Evolutionary conservation across 2,797 vertebrate species (phyloP).

Genomic region (Hydrophis major): DNA sequence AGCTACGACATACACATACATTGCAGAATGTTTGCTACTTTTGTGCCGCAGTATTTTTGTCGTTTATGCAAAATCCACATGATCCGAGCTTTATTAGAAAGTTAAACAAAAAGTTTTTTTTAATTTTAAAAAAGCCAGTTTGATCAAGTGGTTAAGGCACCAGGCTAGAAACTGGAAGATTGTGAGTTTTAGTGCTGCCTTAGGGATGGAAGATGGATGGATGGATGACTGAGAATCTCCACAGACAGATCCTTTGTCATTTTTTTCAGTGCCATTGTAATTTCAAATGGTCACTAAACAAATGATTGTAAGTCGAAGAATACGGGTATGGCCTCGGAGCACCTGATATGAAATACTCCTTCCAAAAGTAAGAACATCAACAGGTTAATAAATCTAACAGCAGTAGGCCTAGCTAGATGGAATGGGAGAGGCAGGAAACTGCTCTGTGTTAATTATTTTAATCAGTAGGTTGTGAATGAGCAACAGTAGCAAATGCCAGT

Average conservation of each 20-base stretch:
- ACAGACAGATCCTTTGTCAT: background rate
- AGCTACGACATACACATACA: background rate
- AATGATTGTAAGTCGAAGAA: background rate
- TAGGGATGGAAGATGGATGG: background rate
- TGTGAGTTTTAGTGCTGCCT: background rate
- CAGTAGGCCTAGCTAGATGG: background rate
- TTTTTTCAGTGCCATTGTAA: background rate
- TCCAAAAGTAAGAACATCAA: background rate
- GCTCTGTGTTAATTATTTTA: background rate
- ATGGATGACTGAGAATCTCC: background rate
- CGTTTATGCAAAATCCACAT: background rate
- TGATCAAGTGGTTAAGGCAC: background rate
- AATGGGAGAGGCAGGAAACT: background rate
- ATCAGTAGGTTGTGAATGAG: background rate
- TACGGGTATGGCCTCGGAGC: background rate
- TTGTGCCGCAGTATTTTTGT: background rate
- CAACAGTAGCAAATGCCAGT: background rate
- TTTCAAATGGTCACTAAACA: background rate
- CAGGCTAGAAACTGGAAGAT: background rate
- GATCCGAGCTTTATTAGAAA: background rate
- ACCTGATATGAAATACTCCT: background rate
- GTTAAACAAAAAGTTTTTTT: background rate
- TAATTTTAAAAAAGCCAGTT: background rate
- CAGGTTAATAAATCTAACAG: background rate
- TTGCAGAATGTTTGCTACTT: background rate